Percentiles rank a stretch among this genome's conserved stretches.
phyloP scores from a whole-genome alignment of 2,113 vertebrate genomes.

The Gnathochromis pfefferi region DNA sequence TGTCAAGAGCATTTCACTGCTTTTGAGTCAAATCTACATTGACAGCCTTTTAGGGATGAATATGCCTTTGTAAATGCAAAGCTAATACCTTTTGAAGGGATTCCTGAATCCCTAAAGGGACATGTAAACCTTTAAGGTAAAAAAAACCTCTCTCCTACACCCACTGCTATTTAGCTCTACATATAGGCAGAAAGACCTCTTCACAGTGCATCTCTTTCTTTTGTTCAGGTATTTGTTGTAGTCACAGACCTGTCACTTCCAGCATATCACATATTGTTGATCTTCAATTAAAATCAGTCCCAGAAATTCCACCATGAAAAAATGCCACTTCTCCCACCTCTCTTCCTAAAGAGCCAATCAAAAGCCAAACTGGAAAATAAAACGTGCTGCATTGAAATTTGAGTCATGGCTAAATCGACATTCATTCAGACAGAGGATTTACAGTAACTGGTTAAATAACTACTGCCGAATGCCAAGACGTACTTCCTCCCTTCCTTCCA shows the following conservation, averaged over 20 bases:
- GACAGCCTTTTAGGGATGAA: background rate
- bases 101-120: background rate
- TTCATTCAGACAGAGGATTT: background rate
- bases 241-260: background rate
- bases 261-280: background rate
- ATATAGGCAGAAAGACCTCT: background rate
- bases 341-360: background rate
- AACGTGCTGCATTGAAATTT: background rate
- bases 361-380: background rate
- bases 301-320: background rate
- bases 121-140: background rate
- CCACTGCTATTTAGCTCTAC: background rate
- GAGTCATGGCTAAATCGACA: background rate
- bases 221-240: background rate
- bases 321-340: background rate
- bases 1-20: background rate
- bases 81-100: background rate
- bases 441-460: background rate
- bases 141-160: background rate
- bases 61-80: background rate
- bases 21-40: background rate
- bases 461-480: accelerated
- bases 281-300: background rate
- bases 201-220: background rate
- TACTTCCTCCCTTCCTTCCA: background rate